Percentiles rank a stretch among this genome's conserved stretches.
These are phyloP conservation scores for Drosophila leontia DNA, from an alignment of 1,140 invertebrate species.

Conservation along the genomic window DNA sequence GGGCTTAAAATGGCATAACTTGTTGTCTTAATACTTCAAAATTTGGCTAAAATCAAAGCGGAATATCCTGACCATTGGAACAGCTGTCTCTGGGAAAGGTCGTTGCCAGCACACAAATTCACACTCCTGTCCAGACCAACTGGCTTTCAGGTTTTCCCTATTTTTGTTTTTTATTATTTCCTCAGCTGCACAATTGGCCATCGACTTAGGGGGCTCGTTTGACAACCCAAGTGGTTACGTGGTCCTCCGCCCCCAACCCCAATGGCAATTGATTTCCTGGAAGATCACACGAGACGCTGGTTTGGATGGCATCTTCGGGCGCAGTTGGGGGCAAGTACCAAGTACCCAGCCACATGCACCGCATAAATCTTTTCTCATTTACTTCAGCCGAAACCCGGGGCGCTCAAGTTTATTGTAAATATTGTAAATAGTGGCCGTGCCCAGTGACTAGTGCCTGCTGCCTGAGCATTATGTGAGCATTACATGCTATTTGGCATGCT, in stretches of 20 bases:
- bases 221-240: constrained; percentile 72
- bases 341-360: constrained; percentile 60
- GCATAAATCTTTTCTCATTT: constrained; percentile 77
- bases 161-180: constrained; percentile 15
- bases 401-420: constrained; percentile 50
- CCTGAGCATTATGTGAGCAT: constrained; percentile 63
- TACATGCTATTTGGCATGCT: constrained; percentile 67
- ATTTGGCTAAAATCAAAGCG: not conserved
- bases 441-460: constrained; percentile 12
- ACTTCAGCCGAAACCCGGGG: constrained; percentile 58
- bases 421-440: constrained; percentile 48
- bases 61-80: constrained; percentile 4
- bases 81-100: constrained; percentile 57
- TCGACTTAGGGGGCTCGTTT: constrained; percentile 69
- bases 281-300: constrained; percentile 54
- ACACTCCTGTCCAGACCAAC: constrained; percentile 40
- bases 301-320: constrained; percentile 75
- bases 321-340: constrained; percentile 50
- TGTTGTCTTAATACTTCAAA: not conserved
- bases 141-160: constrained; percentile 40
- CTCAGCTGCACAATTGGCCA: constrained; percentile 70
- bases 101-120: constrained; percentile 57
- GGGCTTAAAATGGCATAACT: constrained; percentile 19
- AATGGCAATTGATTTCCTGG: constrained; percentile 62
- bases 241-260: constrained; percentile 53